phyloP scores from a whole-genome alignment of 2,888 invertebrate species.

The Euplexia lucipara region DNA sequence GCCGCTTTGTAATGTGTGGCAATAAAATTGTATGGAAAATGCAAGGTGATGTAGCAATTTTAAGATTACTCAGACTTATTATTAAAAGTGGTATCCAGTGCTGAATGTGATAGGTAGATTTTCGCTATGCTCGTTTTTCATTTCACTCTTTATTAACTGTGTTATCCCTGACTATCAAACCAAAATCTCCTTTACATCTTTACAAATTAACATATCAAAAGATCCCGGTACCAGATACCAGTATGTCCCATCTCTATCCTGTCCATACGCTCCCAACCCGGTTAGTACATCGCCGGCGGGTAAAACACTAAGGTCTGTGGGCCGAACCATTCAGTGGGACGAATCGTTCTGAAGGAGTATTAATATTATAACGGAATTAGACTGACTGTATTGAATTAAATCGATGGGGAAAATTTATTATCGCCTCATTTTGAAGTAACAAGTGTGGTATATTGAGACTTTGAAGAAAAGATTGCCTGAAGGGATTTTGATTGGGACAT shows the following conservation, averaged over 20 bases:
- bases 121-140: not conserved
- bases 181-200: not conserved
- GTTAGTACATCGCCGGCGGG: conserved; percentile 63
- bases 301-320: conserved; percentile 67
- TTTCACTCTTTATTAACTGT: not conserved
- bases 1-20: conserved; percentile 26
- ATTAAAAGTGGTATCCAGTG: not conserved
- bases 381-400: conserved; percentile 64
- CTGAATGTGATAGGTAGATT: not conserved
- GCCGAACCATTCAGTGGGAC: conserved; percentile 64
- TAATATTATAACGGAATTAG: conserved; percentile 67
- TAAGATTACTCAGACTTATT: not conserved
- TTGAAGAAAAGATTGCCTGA: conserved; percentile 22
- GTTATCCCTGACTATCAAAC: not conserved
- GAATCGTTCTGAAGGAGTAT: conserved; percentile 64
- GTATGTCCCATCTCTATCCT: conserved; percentile 29
- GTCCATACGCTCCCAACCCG: conserved; percentile 54
- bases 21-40: conserved; percentile 44
- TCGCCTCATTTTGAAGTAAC: conserved; percentile 45
- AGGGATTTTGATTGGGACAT: conserved; percentile 7
- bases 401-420: conserved; percentile 53
- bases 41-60: conserved; percentile 21
- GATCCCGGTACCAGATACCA: conserved; percentile 34
- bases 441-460: conserved; percentile 20
- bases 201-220: not conserved